These are phyloP conservation scores for Hydrophis major DNA, from an alignment of 2,797 vertebrate genomes.

Conservation along the genomic window DNA sequence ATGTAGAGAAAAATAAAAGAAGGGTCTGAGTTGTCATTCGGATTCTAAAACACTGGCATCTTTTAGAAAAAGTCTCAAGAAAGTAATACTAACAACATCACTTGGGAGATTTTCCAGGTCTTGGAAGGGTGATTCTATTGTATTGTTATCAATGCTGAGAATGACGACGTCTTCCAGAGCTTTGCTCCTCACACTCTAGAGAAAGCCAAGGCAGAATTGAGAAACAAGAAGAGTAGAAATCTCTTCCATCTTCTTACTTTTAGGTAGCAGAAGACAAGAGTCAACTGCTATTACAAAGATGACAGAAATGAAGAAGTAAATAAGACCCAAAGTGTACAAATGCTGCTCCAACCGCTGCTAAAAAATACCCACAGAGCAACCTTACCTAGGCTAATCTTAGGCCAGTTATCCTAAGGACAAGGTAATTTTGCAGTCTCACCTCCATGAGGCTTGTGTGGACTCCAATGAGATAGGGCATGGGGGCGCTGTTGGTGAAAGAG, in stretches of 20 bases:
- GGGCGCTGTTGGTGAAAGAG: slow-evolving; percentile 74
- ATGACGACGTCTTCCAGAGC: slow-evolving; percentile 87
- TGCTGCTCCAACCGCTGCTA: not conserved
- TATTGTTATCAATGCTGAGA: slow-evolving; percentile 87
- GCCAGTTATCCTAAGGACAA: not conserved
- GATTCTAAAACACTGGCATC: not conserved
- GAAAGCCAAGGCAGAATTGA: not conserved
- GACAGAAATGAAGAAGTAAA: not conserved
- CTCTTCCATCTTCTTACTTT: not conserved
- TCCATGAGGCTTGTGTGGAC: slow-evolving; percentile 85
- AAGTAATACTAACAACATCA: slow-evolving; percentile 77
- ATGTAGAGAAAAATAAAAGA: not conserved
- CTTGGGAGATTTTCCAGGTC: slow-evolving; percentile 84
- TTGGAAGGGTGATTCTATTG: slow-evolving; percentile 82
- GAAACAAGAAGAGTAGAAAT: not conserved
- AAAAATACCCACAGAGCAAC: not conserved
- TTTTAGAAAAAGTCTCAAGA: not conserved
- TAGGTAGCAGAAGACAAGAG: not conserved
- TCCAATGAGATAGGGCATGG: slow-evolving; percentile 93
- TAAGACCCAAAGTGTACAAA: not conserved
- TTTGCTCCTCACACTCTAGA: slow-evolving; percentile 77
- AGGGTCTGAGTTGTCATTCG: not conserved
- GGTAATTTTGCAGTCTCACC: slow-evolving; percentile 66
- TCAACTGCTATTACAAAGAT: not conserved
- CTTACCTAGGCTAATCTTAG: not conserved